These are phyloP conservation scores for Limanda limanda DNA, from an alignment of 2,113 vertebrate species.

Conservation along the genomic window DNA sequence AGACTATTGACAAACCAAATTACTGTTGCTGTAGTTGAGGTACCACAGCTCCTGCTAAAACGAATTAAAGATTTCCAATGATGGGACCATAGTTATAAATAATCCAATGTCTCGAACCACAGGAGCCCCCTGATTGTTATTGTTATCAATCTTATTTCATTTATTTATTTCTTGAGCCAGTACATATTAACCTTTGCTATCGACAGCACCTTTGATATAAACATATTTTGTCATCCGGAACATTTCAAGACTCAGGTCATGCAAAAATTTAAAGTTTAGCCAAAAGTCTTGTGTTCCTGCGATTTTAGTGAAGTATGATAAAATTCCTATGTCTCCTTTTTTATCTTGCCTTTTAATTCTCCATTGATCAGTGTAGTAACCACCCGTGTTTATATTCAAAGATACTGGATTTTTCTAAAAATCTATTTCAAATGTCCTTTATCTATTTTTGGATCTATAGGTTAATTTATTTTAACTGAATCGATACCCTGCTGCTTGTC, in stretches of 20 bases:
- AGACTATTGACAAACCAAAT: not conserved
- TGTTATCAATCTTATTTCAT: constrained; percentile 39
- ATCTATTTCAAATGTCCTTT: not conserved
- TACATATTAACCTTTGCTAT: constrained; percentile 46
- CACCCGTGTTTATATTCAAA: not conserved
- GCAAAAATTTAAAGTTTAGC: constrained; percentile 49
- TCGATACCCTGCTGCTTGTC: not conserved
- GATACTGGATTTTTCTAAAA: not conserved
- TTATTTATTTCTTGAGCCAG: constrained; percentile 38
- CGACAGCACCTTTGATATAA: not conserved
- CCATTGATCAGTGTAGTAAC: not conserved
- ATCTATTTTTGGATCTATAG: not conserved
- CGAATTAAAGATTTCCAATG: constrained; percentile 56
- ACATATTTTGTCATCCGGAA: constrained; percentile 36
- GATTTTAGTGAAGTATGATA: constrained; percentile 26
- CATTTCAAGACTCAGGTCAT: constrained; percentile 42
- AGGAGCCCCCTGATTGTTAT: not conserved
- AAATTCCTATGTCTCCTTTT: not conserved
- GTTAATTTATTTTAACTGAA: not conserved
- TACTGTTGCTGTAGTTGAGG: constrained; percentile 31
- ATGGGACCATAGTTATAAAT: constrained; percentile 65
- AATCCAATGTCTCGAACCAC: constrained; percentile 30
- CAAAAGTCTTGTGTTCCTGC: constrained; percentile 42
- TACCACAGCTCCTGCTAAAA: too few relatives aligned
- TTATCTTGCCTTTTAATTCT: not conserved